Base-by-base conservation (phyloP, 1,140 invertebrate species). In the Gryllus bimaculatus region DNA sequence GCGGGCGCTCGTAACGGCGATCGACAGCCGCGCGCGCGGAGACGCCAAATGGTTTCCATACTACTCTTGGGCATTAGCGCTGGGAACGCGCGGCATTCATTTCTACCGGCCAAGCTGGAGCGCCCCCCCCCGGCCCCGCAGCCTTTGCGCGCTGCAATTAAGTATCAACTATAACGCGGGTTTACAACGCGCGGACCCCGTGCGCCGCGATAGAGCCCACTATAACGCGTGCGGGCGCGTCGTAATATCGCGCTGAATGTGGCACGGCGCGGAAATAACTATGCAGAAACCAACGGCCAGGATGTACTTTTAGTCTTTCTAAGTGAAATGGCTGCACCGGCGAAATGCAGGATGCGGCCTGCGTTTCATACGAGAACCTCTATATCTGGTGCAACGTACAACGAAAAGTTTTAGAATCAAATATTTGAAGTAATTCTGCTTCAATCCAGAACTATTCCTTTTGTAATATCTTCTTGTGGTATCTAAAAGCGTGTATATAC, bases 151-250 rank as follows among this genome's bases (percentile, higher is more conserved):
- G 18, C 54, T 66, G 54, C 54, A 66, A 66, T 66, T 66, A 66
- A 66, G 54, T 66, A 66, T 66, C 54, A 66, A 66, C 54, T 66
- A 66, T 66, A 66, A 66, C 54, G 54, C 54, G 54, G 54, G 54
- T 66, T 66, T 66, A 66, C 54, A 13, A 66, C 54, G 54, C 54
- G 18, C 54, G 7, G 54, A 66, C 10, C 54, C 54, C 10, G 18
- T 66, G 54, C 54, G 10, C 10, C 10, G 10, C 54, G 54, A 66
- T 66, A 66, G 54, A 66, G 18, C 10, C 54, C 10, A 66, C 54
- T 66, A 66, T 66, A 66, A 66, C 18, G 18, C 54, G 54, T 18
- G 54, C 54, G 54, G 10, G 10, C 54, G 54, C 54, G 54, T 18
- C 54, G 54, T 66, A 66, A 66, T 18, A 18, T 18, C 54, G 54